Base-by-base conservation (phyloP, 2,888 invertebrate species). In the Andrena marginata region DNA sequence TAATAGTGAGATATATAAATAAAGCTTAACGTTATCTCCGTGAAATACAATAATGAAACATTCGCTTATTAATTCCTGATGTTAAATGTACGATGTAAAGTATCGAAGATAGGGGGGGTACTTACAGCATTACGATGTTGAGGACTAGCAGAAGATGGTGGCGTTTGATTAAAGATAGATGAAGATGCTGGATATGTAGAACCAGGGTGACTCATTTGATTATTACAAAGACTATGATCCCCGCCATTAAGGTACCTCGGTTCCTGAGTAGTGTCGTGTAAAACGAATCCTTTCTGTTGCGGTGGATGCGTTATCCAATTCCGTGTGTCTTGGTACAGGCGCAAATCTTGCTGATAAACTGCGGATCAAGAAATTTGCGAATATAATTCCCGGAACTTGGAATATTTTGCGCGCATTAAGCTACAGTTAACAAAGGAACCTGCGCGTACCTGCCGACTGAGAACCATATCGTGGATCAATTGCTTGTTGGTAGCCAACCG, bases 241-340 rank as follows among this genome's bases (percentile, higher is more conserved):
- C 95, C 96, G 69, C 96, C 96, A 92, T 97, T 97, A 89, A 96
- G 96, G 93, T 96, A 96, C 87, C 96, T 95, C 86, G 95, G 95
- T 82, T 94, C 94, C 89, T 94, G 93, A 79, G 94, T 85, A 56
- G 92, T 93, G 64, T 95, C 94, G 81, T 96, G 96, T 72, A 97
- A 94, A 82, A 96, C 95, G 94, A 97, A 97, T 65, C 96, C 96
- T 89, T 95, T 95, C 68, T 95, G 94, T 84, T 94, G 95, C 48
- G 95, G 92, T 33, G 94, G 93, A 68, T 92, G 92, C 60, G 92
- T 87, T 63, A 88, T 91, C 94, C 94, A 94, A 70, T 92, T 91
- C 85, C 93, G 91, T 77, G 92, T 91, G 70, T 94, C 94, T 91
- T 93, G 93, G 82, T 93, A 94, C 72, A 94, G 80, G 63, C 93